Conservation (phyloP, 1,140 invertebrate genomes). For the Zaprionus nigranus region DNA sequence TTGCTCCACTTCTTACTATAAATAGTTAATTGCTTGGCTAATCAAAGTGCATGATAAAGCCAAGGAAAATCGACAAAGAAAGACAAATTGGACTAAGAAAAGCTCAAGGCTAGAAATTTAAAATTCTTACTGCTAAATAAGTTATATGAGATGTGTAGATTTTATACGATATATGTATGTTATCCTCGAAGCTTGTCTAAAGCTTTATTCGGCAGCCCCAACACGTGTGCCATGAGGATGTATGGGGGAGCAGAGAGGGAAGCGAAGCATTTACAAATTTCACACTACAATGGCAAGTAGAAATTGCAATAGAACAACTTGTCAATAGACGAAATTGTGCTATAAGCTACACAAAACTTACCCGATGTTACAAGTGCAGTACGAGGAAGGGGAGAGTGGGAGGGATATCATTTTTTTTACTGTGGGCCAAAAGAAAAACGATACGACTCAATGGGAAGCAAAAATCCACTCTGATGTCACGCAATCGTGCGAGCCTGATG, state of each 20-base stretch:
- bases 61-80: not conserved
- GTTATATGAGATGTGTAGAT: not conserved
- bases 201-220: not conserved
- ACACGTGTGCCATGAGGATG: conserved; percentile 21
- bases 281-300: conserved; percentile 56
- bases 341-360: conserved; percentile 37
- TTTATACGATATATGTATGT: too few species aligned
- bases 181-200: not conserved
- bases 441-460: conserved; percentile 42
- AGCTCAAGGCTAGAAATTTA: not conserved
- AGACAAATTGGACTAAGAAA: not conserved
- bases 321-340: conserved; percentile 29
- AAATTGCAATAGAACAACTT: conserved; percentile 39
- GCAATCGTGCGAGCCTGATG: conserved; percentile 63
- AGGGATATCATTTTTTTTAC: conserved; percentile 14
- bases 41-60: conserved; percentile 18
- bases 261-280: conserved; percentile 56
- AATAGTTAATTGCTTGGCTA: conserved; percentile 26
- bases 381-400: too few species aligned
- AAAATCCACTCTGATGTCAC: conserved; percentile 71
- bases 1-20: not conserved
- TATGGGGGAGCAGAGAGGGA: not conserved
- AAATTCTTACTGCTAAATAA: not conserved
- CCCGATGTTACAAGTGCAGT: too few species aligned
- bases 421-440: conserved; percentile 34